phyloP scores from a whole-genome alignment of 2,888 invertebrate species.

The Cryptus viduatorius region DNA sequence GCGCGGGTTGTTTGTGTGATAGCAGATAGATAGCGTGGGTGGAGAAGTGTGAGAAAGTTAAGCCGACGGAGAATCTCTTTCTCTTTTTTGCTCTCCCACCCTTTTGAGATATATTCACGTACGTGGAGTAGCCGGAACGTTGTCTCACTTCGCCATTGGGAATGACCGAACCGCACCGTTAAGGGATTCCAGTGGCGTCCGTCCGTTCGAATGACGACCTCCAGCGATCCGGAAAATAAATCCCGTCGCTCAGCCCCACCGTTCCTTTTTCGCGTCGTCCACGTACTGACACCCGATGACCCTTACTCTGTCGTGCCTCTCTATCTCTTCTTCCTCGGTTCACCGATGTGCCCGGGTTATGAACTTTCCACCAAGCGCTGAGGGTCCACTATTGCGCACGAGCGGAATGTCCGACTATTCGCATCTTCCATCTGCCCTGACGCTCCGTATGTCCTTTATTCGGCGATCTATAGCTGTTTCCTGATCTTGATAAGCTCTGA shows the following conservation, averaged over 20 bases:
- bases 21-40: neutral
- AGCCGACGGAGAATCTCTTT: slow-evolving; percentile 6
- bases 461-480: slow-evolving; percentile 1
- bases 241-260: slow-evolving; percentile 65
- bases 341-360: slow-evolving; percentile 31
- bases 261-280: slow-evolving; percentile 22
- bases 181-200: slow-evolving; percentile 79
- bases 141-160: slow-evolving; percentile 68
- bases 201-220: slow-evolving; percentile 79
- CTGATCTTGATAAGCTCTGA: slow-evolving; percentile 14
- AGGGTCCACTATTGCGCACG: slow-evolving; percentile 24
- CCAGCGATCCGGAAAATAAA: slow-evolving; percentile 80
- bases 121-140: slow-evolving; percentile 54
- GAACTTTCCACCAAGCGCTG: slow-evolving; percentile 42
- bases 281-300: slow-evolving; percentile 35
- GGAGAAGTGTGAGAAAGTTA: slow-evolving; percentile 14
- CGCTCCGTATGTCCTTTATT: slow-evolving; percentile 8
- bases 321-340: slow-evolving; percentile 10
- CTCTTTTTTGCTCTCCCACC: neutral
- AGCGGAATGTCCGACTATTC: slow-evolving; percentile 19
- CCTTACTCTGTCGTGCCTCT: slow-evolving; percentile 34
- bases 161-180: slow-evolving; percentile 74
- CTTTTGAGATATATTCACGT: slow-evolving; percentile 23
- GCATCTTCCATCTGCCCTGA: neutral
- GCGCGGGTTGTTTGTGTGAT: neutral